phyloP scores from a whole-genome alignment of 2,113 vertebrate species.

The Erythrocercus mccallii region DNA sequence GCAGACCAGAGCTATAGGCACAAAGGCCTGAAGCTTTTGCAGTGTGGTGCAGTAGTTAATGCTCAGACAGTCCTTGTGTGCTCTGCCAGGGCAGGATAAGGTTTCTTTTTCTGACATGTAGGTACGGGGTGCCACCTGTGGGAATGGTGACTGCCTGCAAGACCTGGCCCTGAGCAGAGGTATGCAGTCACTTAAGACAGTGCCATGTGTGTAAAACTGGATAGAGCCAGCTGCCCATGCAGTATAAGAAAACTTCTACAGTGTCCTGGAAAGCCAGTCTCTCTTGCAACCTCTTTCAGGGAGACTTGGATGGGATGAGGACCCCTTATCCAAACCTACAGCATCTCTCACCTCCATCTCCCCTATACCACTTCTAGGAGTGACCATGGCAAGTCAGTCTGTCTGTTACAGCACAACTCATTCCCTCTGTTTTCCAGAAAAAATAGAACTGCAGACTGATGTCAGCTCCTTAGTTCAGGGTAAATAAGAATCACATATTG shows the following conservation, averaged over 20 bases:
- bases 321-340: background rate
- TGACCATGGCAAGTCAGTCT: background rate
- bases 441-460: background rate
- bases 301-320: background rate
- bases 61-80: background rate
- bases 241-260: background rate
- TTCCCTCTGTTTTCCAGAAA: background rate
- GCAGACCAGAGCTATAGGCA: background rate
- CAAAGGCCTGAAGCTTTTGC: background rate
- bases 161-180: background rate
- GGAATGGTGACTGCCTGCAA: background rate
- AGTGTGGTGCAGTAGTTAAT: accelerated
- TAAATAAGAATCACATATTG: background rate
- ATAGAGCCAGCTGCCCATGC: background rate
- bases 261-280: background rate
- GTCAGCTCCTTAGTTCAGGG: background rate
- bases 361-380: background rate
- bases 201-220: background rate
- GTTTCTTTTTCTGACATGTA: background rate
- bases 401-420: background rate
- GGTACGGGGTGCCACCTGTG: background rate
- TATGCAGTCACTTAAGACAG: accelerated
- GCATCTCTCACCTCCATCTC: background rate
- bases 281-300: background rate
- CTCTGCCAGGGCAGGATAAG: background rate